A percentile compares a stretch with the other conserved stretches of the same genome.
Evolutionary conservation across 2,113 vertebrate species (phyloP).

Genomic region (Agelaius phoeniceus): DNA sequence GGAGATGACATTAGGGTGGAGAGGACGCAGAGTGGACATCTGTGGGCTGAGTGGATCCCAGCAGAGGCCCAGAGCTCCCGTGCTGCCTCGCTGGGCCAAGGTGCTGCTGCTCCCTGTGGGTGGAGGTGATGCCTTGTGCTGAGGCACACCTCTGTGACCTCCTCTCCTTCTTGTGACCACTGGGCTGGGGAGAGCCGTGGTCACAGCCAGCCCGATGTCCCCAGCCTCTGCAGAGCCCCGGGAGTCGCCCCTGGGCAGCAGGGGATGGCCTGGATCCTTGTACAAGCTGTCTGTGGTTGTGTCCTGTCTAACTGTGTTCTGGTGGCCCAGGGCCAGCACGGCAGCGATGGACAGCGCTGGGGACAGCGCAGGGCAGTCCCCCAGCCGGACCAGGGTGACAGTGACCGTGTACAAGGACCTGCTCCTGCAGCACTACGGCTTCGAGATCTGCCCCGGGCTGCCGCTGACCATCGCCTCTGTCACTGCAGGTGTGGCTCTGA

Average conservation of each 20-base stretch:
- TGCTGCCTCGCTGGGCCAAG: background rate
- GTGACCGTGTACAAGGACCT: constrained; percentile 87
- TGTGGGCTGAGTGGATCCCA: background rate
- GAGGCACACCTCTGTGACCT: background rate
- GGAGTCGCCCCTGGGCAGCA: background rate
- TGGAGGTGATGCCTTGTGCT: background rate
- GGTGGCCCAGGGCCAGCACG: constrained; percentile 76
- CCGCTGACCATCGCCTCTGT: constrained; percentile 91
- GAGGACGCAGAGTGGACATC: background rate
- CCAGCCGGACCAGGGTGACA: constrained; percentile 79
- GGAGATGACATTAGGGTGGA: background rate
- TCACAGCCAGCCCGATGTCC: background rate
- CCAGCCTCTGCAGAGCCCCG: background rate
- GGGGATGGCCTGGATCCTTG: rapidly evolving
- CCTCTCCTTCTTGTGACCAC: background rate
- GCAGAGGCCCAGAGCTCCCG: background rate
- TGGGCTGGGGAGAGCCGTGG: background rate
- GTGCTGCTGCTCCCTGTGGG: background rate
- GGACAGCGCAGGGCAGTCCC: constrained; percentile 72
- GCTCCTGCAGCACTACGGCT: constrained; percentile 88
- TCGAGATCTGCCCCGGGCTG: constrained; percentile 82
- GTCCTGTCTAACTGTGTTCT: background rate
- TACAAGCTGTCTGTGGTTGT: rapidly evolving
- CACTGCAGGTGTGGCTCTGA: constrained; percentile 76
- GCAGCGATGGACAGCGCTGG: constrained; percentile 74